Percentiles rank a stretch among this genome's conserved stretches.
Evolutionary conservation across 2,888 invertebrate genomes (phyloP).

Genomic region (Drosophila melanosoma): DNA sequence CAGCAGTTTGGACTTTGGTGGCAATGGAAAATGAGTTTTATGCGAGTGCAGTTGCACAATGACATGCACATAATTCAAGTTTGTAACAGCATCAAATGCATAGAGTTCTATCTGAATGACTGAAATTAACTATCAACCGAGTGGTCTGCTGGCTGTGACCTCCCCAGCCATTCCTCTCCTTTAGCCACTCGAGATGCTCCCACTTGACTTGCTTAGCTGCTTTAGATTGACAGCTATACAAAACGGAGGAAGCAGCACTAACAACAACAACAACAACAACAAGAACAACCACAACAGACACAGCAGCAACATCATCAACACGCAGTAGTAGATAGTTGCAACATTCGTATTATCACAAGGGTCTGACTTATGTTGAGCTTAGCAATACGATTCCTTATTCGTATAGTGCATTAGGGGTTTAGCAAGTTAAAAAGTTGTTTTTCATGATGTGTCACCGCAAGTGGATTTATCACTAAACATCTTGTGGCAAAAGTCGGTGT

Average conservation of each 20-base stretch:
- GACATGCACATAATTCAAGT: constrained; percentile 79
- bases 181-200: constrained; percentile 23
- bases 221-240: constrained; percentile 53
- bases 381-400: constrained; percentile 57
- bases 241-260: constrained; percentile 30
- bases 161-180: neutral
- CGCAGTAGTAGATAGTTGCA: constrained; percentile 10
- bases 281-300: constrained; percentile 2
- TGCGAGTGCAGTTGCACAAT: constrained; percentile 72
- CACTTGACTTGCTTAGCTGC: constrained; percentile 44
- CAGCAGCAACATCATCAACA: constrained; percentile 20
- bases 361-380: constrained; percentile 48
- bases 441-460: constrained; percentile 69
- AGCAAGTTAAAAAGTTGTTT: constrained; percentile 66
- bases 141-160: constrained; percentile 18
- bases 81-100: constrained; percentile 72
- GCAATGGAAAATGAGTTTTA: constrained; percentile 76
- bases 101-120: constrained; percentile 66
- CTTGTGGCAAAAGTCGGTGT: constrained; percentile 52
- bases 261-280: neutral
- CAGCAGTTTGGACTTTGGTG: constrained; percentile 19
- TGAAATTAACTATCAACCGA: constrained; percentile 73
- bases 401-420: constrained; percentile 54
- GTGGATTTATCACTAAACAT: constrained; percentile 72
- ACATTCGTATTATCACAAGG: constrained; percentile 21